These are phyloP conservation scores for Melanotaenia duboulayi DNA, from an alignment of 2,113 vertebrate genomes.

Conservation along the genomic window DNA sequence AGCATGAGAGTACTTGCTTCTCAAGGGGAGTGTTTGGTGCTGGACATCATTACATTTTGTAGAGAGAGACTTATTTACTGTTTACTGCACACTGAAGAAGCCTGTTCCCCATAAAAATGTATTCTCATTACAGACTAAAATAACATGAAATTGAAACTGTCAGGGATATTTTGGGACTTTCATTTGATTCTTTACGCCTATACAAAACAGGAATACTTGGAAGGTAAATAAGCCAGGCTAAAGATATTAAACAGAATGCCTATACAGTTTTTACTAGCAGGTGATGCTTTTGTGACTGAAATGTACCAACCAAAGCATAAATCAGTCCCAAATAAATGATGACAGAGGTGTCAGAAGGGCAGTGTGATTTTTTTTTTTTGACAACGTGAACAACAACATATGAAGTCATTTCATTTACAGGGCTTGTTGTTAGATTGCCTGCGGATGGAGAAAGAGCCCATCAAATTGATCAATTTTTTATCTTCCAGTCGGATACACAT, in stretches of 20 bases:
- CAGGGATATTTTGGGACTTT: slow-evolving; percentile 58
- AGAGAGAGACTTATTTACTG: slow-evolving; percentile 56
- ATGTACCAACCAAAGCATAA: too few species aligned
- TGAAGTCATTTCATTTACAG: neutral
- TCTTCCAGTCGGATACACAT: neutral
- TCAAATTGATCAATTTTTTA: neutral
- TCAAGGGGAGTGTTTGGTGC: slow-evolving; percentile 20
- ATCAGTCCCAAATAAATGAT: too few species aligned
- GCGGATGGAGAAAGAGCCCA: neutral
- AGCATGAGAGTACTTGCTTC: slow-evolving; percentile 12
- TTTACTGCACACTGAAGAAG: slow-evolving; percentile 51
- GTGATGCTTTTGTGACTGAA: neutral
- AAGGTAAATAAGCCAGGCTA: slow-evolving; percentile 40
- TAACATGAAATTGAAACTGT: slow-evolving; percentile 67
- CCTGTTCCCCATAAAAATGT: slow-evolving; percentile 50
- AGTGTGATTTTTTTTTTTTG: neutral
- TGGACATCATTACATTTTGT: slow-evolving; percentile 51
- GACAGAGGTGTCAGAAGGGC: too few species aligned
- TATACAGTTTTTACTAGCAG: slow-evolving; percentile 42
- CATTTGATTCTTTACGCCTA: slow-evolving; percentile 39
- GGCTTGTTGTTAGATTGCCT: neutral
- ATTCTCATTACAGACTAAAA: slow-evolving; percentile 56
- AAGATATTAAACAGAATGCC: slow-evolving; percentile 15
- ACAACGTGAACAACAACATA: neutral
- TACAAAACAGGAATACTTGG: slow-evolving; percentile 5